Base-by-base conservation (phyloP, 2,888 invertebrate genomes). In the Teleiodes luculella region DNA sequence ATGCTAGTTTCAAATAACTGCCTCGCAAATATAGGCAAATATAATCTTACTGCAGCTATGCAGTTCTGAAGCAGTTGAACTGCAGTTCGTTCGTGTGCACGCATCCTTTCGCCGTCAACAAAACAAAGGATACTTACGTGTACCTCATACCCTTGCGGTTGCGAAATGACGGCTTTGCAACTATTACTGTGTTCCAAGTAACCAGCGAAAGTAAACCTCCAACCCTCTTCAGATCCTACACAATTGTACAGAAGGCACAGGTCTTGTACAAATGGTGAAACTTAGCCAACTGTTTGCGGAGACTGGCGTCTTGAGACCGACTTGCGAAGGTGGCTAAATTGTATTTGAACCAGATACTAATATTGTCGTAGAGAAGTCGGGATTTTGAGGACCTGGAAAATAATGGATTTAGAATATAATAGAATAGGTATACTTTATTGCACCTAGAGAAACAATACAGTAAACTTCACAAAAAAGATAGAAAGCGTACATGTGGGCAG, bases 91-190 rank as follows among this genome's bases (percentile, higher is more conserved):
- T 6, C 24, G 24, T 24, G 24, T 24, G 24, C 24, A 10, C 8
- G 33, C 33, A 11, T 33, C 11, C 10, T n/a, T 33, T 3, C 8
- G 10, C 4, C 70, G 61, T 53, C 62, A 65, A 65, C 63, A 68
- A 74, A 76, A 81, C 80, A 81, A 82, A 80, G 76, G 77, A 78
- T 78, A 76, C 28, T 74, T 78, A 70, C 72, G 68, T 76, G 78
- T 76, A 73, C 71, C 72, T 73, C 74, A 72, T 67, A 70, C 71
- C 69, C 68, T 74, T 75, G 80, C 65, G 74, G 78, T 75, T 81
- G 74, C 72, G 76, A 80, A 77, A 80, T 72, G 73, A 67, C 72
- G 70, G 70, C 77, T 78, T 74, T 74, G 76, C 74, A 80, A 81
- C 74, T 72, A 74, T 72, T 68, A 74, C 70, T 70, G 67, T 70